Conservation (phyloP, 2,113 vertebrate species). For the Corythaeola cristata region DNA sequence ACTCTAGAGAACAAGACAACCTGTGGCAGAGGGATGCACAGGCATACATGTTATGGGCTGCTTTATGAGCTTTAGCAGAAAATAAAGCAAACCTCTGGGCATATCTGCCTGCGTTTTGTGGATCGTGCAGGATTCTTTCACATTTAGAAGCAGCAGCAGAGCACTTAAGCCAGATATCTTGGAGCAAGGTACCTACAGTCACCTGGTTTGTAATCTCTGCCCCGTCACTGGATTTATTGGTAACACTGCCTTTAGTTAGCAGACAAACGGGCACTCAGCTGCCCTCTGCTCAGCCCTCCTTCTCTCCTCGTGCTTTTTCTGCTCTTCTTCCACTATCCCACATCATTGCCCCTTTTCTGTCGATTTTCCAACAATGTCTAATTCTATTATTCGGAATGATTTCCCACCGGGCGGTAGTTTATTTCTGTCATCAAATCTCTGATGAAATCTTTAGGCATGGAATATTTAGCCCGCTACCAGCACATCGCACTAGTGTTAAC, state of each 20-base stretch:
- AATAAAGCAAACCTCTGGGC: background rate
- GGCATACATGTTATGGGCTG: rapidly evolving
- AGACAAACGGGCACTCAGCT: background rate
- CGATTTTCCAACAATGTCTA: conserved; percentile 76
- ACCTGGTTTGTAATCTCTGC: background rate
- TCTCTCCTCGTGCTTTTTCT: background rate
- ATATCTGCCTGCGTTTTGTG: rapidly evolving
- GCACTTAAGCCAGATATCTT: background rate
- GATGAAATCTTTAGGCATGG: conserved; percentile 88
- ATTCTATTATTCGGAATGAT: conserved; percentile 86
- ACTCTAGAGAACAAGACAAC: background rate
- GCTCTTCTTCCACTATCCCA: background rate
- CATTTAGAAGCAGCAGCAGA: background rate
- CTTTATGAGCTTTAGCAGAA: background rate
- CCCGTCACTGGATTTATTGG: background rate
- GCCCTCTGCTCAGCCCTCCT: background rate
- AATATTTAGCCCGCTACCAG: conserved; percentile 83
- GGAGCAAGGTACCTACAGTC: background rate
- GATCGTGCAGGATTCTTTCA: rapidly evolving
- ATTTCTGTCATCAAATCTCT: conserved; percentile 87
- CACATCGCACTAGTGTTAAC: conserved; percentile 86
- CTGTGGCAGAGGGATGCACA: background rate
- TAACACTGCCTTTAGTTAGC: background rate
- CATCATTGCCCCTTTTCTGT: conserved; percentile 33
- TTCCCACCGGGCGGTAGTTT: conserved; percentile 88